Conservation (phyloP, 1,140 invertebrate species). For the Bombus superbus region DNA sequence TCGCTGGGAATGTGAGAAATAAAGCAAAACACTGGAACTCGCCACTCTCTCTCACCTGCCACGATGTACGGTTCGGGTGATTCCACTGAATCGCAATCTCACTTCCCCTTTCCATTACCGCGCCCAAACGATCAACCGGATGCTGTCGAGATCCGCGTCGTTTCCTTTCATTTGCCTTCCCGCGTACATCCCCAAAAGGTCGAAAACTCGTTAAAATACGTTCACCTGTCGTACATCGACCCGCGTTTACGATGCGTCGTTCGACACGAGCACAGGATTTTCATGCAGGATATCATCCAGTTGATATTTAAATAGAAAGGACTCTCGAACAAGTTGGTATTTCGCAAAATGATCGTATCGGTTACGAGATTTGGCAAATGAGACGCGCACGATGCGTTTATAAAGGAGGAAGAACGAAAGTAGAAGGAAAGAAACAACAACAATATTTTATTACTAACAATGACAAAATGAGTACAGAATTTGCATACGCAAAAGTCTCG, state of each 20-base stretch:
- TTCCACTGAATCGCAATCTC: slow-evolving; percentile 28
- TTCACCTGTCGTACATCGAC: not conserved
- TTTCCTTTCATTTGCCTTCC: slow-evolving; percentile 38
- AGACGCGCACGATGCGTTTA: too few species aligned
- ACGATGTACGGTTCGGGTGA: not conserved
- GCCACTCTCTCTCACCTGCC: slow-evolving; percentile 55
- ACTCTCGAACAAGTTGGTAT: not conserved
- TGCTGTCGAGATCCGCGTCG: slow-evolving; percentile 49
- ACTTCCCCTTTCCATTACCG: slow-evolving; percentile 59
- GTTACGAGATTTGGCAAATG: not conserved
- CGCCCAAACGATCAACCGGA: slow-evolving; percentile 54
- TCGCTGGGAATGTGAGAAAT: slow-evolving; percentile 59
- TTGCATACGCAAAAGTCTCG: not conserved
- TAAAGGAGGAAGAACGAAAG: slow-evolving; percentile 31
- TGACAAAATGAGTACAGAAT: slow-evolving; percentile 51
- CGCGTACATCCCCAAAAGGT: not conserved
- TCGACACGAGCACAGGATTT: not conserved
- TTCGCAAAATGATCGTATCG: not conserved
- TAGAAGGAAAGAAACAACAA: slow-evolving; percentile 25
- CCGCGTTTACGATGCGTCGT: not conserved
- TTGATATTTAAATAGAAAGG: not conserved
- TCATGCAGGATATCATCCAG: not conserved
- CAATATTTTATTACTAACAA: slow-evolving; percentile 55
- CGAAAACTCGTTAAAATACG: not conserved
- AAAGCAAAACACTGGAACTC: slow-evolving; percentile 56